phyloP scores from a whole-genome alignment of 2,113 vertebrate genomes.

The Dendropsophus ebraccatus region DNA sequence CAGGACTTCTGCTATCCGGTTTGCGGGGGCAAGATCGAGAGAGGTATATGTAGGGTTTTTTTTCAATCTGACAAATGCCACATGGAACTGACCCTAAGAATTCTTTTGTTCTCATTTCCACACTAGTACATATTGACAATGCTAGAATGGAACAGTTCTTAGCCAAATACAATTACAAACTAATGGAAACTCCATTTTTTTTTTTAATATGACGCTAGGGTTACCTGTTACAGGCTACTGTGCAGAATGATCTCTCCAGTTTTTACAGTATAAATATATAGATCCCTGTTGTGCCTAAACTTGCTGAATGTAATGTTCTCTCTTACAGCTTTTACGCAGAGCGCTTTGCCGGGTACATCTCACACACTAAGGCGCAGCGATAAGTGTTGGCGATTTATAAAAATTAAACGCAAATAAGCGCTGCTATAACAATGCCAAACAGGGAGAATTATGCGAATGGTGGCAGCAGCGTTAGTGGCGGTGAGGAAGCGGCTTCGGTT shows the following conservation, averaged over 20 bases:
- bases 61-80: too few relatives aligned
- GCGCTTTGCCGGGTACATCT: constrained; percentile 47
- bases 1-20: too few relatives aligned
- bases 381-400: constrained; percentile 30
- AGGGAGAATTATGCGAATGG: constrained; percentile 83
- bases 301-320: constrained; percentile 49
- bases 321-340: constrained; percentile 57
- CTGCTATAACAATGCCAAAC: constrained; percentile 81
- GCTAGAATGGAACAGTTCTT: too few relatives aligned
- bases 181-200: not conserved
- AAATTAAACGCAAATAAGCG: constrained; percentile 24
- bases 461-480: constrained; percentile 75
- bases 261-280: not conserved
- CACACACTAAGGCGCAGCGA: constrained; percentile 47
- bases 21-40: too few relatives aligned
- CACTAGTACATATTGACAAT: too few relatives aligned
- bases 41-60: too few relatives aligned
- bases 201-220: too few relatives aligned
- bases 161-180: not conserved
- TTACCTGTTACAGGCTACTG: not conserved
- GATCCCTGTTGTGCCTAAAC: not conserved
- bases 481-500: constrained; percentile 67
- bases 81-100: too few relatives aligned
- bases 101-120: too few relatives aligned
- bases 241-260: not conserved